Base-by-base conservation (phyloP, 2,797 vertebrate species). In the Hydrocynus forskahlii region DNA sequence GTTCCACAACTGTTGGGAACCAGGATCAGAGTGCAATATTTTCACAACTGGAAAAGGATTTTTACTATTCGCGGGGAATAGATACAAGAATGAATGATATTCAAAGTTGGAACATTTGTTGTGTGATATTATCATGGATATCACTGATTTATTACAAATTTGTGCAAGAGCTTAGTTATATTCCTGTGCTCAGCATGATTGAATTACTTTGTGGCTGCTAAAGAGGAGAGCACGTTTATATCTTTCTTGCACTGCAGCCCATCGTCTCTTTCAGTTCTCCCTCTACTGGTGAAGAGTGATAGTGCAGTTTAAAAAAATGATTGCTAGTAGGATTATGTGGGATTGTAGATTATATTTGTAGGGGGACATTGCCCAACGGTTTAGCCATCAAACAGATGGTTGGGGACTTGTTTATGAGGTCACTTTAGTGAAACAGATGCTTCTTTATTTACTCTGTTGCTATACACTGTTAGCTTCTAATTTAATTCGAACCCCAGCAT, bases 311-410 rank as follows among this genome's bases (percentile, higher is more conserved):
- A 52, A 54, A 62, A 43, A 43, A 43, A 1, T 43, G 9, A 16
- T 62, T 21, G 45, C n/a, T 74, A 25, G 6, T 72, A 59, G 60
- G 71, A 83, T 79, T 75, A 75, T 7, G 43, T 13, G 66, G 59
- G 81, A 83, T 79, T 75, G 62, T 45, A 50, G 77, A 75, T 69
- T 79, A 75, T 70, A 70, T 79, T 83, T 79, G 70, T 35, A 70
- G 14, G 55, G 38, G 19, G 67, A 66, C 76, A 79, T 71, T 25
- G 75, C 63, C 55, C 55, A 73, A 45, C 45, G 60, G 71, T 64
- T 59, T 57, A 69, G 62, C 50, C 35, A 66, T 62, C 59, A 66
- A 66, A 25, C 73, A 79, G 72, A 75, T 79, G 73, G 72, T 6
- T 25, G 43, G 57, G 77, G 72, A 59, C 35, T 79, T 71, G 71